Evolutionary conservation across 2,797 vertebrate genomes (phyloP), one percentile per base, ranked within the genome.

Genomic region (Malurus leucopterus): DNA sequence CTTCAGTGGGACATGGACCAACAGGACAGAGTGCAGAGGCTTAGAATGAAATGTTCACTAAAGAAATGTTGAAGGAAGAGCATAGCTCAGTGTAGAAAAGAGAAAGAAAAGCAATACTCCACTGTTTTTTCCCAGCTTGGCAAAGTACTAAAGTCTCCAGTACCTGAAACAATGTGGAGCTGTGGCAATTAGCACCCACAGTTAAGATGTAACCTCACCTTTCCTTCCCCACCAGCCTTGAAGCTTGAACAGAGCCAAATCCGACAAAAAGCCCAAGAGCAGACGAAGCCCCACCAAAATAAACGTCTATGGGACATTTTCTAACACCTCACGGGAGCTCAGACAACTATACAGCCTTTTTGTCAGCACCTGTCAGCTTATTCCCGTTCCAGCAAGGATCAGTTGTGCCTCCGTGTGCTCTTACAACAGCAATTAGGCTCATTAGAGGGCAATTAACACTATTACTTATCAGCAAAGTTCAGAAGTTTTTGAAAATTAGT

Each of bases 401-500:
- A 83, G 55, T 50, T 88, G 71, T 78, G 86, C 67, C 69, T 82
- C 11, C 2, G 14, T 71, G 58, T 74, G 70, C 81, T 93, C 91
- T 95, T 89, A n/a, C 17, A 88, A 49, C 65, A 88, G 68, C 87
- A 95, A 64, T 95, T 94, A 93, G 71, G 74, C 64, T 95, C 43
- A 93, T 91, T 92, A 93, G 75, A 79, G 34, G 88, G 78, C 80
- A 88, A 94, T 94, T 95, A 95, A 95, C 86, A 93, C 53, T 83
- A 91, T 40, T 82, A 93, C 70, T 81, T 92, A 94, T 65, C 89
- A 95, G 92, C 79, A 81, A 92, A 95, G 76, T 91, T 89, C 68
- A 84, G 93, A 93, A 90, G 65, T 78, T 91, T 93, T 85, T 70
- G 27, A 4, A 87, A 94, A 91, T 85, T 64, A 41, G 49, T 88